These are phyloP conservation scores for Oreochromis tanganicae DNA, from an alignment of 2,113 vertebrate species.

Conservation along the genomic window DNA sequence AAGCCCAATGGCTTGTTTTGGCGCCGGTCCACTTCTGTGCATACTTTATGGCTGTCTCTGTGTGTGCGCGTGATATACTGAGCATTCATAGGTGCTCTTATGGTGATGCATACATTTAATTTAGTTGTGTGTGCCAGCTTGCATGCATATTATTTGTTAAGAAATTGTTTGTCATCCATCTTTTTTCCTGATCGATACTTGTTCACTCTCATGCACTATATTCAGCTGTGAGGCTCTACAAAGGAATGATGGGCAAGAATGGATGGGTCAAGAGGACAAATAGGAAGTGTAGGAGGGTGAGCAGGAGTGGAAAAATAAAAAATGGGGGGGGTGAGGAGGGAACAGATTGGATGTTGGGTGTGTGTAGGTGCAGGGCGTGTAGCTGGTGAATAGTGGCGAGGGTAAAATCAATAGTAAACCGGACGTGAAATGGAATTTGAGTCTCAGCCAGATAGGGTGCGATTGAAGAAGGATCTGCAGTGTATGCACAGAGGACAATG, in stretches of 20 bases:
- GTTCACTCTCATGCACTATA: neutral
- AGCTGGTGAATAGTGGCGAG: conserved; percentile 53
- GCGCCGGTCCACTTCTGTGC: conserved; percentile 53
- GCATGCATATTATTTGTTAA: conserved; percentile 35
- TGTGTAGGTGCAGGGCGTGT: neutral
- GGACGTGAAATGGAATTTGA: conserved; percentile 70
- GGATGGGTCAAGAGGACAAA: conserved; percentile 17
- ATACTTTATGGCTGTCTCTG: conserved; percentile 42
- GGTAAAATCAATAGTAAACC: conserved; percentile 70
- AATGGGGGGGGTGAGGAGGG: neutral
- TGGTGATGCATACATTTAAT: conserved; percentile 44
- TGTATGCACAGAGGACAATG: conserved; percentile 41
- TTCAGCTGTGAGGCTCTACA: conserved; percentile 13
- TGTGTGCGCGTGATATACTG: neutral
- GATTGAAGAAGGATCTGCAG: conserved; percentile 47
- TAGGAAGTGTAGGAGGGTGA: conserved; percentile 10
- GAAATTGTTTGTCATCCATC: conserved; percentile 30
- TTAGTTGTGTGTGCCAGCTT: conserved; percentile 19
- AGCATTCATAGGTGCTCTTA: conserved; percentile 6
- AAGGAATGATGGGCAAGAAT: conserved; percentile 25
- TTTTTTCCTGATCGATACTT: conserved; percentile 8
- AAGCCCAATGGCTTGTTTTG: conserved; percentile 60
- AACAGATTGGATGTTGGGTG: conserved; percentile 34
- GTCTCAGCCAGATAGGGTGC: conserved; percentile 48
- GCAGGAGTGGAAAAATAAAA: conserved; percentile 26